phyloP scores from a whole-genome alignment of 2,113 vertebrate genomes.

The Tretioscincus oriximinensis region DNA sequence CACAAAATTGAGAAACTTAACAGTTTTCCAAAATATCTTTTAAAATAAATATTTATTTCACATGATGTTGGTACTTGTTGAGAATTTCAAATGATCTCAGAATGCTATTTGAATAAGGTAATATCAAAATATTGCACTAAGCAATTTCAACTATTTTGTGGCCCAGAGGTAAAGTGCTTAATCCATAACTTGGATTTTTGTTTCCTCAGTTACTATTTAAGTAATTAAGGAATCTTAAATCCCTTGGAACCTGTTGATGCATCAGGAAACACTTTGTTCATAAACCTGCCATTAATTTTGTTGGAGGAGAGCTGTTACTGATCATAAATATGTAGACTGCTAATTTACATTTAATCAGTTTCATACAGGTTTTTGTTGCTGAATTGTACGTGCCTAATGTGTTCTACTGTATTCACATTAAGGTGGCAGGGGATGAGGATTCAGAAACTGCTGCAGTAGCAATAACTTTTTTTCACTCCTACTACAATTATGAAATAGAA shows the following conservation, averaged over 20 bases:
- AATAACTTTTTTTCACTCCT: slow-evolving; percentile 81
- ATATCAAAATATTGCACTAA: slow-evolving; percentile 41
- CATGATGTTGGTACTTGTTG: slow-evolving; percentile 50
- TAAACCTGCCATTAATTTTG: slow-evolving; percentile 26
- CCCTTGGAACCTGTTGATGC: slow-evolving; percentile 34
- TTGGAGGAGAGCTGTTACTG: slow-evolving; percentile 10
- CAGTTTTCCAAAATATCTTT: slow-evolving; percentile 39
- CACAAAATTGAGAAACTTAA: slow-evolving; percentile 33
- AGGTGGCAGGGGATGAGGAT: slow-evolving; percentile 50
- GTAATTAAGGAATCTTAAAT: slow-evolving; percentile 41
- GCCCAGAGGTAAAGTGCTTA: slow-evolving; percentile 35
- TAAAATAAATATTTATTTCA: slow-evolving; percentile 39
- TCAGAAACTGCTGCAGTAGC: slow-evolving; percentile 82
- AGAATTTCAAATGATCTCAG: slow-evolving; percentile 48
- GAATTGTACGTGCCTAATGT: slow-evolving; percentile 14
- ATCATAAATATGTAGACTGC: not conserved
- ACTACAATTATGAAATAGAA: slow-evolving; percentile 69
- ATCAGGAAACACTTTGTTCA: slow-evolving; percentile 34
- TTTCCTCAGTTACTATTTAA: slow-evolving; percentile 37
- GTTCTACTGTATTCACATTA: slow-evolving; percentile 41
- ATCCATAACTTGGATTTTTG: slow-evolving; percentile 11
- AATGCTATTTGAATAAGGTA: slow-evolving; percentile 26
- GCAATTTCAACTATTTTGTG: slow-evolving; percentile 10
- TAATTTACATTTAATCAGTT: not conserved
- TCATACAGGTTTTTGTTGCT: not conserved